Evolutionary conservation across 1,140 invertebrate species (phyloP), one percentile per base, ranked within the genome.

Genomic region (Drosophila sechellia): DNA sequence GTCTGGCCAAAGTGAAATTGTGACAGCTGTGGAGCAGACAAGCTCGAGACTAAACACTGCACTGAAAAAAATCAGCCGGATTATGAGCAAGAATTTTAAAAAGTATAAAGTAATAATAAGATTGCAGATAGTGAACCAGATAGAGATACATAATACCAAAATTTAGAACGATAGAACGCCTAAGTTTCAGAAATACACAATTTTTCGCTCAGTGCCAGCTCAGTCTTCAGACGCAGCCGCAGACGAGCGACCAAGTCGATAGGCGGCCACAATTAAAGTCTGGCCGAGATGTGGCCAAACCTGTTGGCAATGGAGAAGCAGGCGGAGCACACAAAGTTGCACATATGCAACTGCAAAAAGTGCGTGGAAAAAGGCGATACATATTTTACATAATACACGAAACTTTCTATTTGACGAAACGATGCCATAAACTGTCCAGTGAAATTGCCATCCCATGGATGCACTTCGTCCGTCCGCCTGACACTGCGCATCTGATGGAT

Each of bases 1-100:
- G 77, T 81, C 73, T 77, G 60, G 79, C 56, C 79, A 57, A 81
- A 81, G 79, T 81, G 79, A 81, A 81, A 81, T 81, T 81, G 79
- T 81, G 79, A 81, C 79, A 81, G 74, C 79, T 81, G 69, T 46
- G 40, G 79, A 81, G 79, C 79, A 81, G 79, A 77, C 79, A 49
- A 68, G 64, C 57, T 69, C n/a, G 27, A 50, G 58, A 68, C 59
- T 22, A 8, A n/a, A 39, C 31, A 52, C 43, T 68, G 39, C 64
- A 68, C 46, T 27, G 43, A n/a, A 12, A 43, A 48, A 3, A 8
- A 45, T 3, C 11, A 12, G 10, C 17, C 20, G 15, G 17, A 45
- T 5, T 45, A 15, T 10, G 2, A 8, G 27, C 27, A 8, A 31
- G 1, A 31, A 31, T 10, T 10, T 31, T 10, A 8, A 27, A 8